These are phyloP conservation scores for Ophion slaviceki DNA, from an alignment of 2,888 invertebrate genomes.

Conservation along the genomic window DNA sequence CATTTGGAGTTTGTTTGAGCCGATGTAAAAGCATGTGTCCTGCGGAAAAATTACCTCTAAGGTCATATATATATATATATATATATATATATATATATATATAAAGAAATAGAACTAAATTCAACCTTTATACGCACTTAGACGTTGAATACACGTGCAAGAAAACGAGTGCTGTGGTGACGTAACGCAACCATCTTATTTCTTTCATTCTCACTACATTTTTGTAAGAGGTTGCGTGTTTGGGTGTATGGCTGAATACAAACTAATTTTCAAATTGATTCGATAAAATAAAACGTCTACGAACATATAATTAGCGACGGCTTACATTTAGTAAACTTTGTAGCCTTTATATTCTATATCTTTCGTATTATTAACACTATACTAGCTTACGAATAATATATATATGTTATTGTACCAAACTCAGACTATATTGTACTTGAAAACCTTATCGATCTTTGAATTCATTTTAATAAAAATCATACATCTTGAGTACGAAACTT, in stretches of 20 bases:
- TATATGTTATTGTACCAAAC: conserved; percentile 60
- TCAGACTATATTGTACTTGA: conserved; percentile 74
- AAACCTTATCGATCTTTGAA: conserved; percentile 77
- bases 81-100: too few species aligned
- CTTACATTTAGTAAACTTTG: conserved; percentile 72
- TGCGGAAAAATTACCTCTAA: conserved; percentile 22
- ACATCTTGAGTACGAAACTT: conserved; percentile 32
- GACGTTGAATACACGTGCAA: conserved; percentile 34
- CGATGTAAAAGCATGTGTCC: conserved; percentile 42
- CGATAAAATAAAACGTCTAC: conserved; percentile 60
- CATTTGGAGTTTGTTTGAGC: conserved; percentile 38
- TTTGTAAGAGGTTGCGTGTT: conserved; percentile 70
- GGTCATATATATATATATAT: conserved; percentile 16
- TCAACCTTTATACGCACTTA: conserved; percentile 41
- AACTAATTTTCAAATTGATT: conserved; percentile 37
- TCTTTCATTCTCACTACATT: conserved; percentile 71
- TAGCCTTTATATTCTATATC: conserved; percentile 78
- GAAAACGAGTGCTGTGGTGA: conserved; percentile 4
- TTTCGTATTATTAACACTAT: conserved; percentile 73
- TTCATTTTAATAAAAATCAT: conserved; percentile 80
- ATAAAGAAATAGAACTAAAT: conserved; percentile 1
- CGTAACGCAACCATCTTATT: conserved; percentile 5
- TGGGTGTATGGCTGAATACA: neutral
- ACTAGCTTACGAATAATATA: conserved; percentile 73
- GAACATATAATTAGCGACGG: conserved; percentile 67